Conservation (phyloP, 1,140 invertebrate species). For the Nixonia krombeini region DNA sequence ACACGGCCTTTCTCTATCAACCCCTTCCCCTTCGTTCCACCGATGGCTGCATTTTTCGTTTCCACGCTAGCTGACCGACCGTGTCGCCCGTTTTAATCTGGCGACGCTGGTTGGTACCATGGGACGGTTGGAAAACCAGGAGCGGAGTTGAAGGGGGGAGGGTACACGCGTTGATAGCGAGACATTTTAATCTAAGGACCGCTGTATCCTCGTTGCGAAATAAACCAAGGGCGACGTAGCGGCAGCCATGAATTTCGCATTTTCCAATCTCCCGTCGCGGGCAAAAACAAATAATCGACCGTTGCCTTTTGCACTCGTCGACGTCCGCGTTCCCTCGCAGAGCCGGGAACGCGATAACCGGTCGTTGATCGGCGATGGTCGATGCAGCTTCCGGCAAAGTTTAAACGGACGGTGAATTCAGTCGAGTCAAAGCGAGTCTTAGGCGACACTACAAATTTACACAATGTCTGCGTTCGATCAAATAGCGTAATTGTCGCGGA, state of each 20-base stretch:
- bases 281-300: constrained; percentile 37
- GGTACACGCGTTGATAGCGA: constrained; percentile 5
- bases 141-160: no score
- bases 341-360: no score
- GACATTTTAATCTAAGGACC: constrained; percentile 56
- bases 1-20: constrained; percentile 34
- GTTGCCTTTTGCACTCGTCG: no score
- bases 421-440: no score
- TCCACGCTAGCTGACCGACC: constrained; percentile 41
- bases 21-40: constrained; percentile 8
- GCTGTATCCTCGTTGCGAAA: constrained; percentile 49
- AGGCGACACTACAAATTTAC: no score
- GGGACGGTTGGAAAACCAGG: no score
- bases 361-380: no score
- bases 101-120: constrained; percentile 14
- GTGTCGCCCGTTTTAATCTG: constrained; percentile 50
- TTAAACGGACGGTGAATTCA: no score
- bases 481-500: background rate
- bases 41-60: constrained; percentile 13
- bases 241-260: constrained; percentile 31
- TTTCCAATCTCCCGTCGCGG: constrained; percentile 32
- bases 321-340: background rate
- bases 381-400: no score
- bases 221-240: constrained; percentile 25
- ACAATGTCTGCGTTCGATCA: no score